phyloP scores from a whole-genome alignment of 2,113 vertebrate genomes.

The Elephas maximus region DNA sequence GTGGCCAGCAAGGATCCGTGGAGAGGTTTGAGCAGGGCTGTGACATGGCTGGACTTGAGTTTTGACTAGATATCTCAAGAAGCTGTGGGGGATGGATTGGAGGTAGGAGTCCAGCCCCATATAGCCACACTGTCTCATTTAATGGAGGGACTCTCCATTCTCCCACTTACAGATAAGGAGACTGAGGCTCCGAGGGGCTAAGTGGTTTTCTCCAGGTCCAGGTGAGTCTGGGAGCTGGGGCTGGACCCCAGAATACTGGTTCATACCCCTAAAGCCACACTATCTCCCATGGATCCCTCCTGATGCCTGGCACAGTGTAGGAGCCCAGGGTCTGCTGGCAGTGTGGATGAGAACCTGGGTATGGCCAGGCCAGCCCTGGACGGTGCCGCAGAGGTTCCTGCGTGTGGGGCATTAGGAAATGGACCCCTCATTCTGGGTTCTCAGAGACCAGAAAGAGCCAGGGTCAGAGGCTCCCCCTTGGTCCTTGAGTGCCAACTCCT shows the following conservation, averaged over 20 bases:
- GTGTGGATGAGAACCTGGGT: background rate
- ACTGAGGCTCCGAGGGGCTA: background rate
- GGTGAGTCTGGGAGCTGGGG: background rate
- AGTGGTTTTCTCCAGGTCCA: background rate
- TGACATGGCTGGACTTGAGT: background rate
- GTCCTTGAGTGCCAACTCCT: background rate
- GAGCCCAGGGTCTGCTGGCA: fast-evolving
- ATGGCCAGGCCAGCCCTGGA: background rate
- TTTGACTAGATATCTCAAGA: background rate
- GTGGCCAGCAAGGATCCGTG: background rate
- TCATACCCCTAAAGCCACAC: background rate
- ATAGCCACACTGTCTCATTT: background rate
- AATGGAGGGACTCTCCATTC: fast-evolving
- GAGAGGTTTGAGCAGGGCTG: background rate
- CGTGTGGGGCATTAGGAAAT: background rate
- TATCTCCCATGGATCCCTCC: background rate
- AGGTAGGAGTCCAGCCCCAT: background rate
- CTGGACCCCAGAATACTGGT: background rate
- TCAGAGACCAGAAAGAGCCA: background rate
- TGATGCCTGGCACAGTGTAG: fast-evolving
- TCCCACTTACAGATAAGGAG: background rate
- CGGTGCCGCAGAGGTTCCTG: background rate
- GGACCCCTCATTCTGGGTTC: background rate
- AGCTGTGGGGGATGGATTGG: background rate
- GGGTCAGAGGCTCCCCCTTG: background rate